phyloP scores from a whole-genome alignment of 1,140 invertebrate genomes.

The Drosophila bocki region DNA sequence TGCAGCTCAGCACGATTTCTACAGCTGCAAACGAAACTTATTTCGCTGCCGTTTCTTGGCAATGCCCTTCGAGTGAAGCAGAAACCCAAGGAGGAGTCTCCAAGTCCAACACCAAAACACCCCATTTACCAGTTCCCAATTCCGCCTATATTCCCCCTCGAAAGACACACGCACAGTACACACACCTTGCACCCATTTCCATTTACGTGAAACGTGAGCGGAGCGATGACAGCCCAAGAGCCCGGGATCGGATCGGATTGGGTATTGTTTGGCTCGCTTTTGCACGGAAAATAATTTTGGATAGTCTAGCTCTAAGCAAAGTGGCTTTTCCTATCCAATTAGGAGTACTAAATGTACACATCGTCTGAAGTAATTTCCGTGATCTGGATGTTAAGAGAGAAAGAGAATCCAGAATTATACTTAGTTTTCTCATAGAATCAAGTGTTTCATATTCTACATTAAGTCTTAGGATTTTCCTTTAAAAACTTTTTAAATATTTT shows the following conservation, averaged over 20 bases:
- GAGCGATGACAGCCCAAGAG: slow-evolving; percentile 27
- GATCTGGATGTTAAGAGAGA: background rate
- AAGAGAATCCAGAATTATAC: background rate
- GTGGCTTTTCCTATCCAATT: background rate
- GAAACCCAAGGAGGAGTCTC: slow-evolving; percentile 64
- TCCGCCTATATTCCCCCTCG: slow-evolving; percentile 6
- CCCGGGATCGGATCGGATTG: slow-evolving; percentile 27
- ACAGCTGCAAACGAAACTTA: slow-evolving; percentile 62
- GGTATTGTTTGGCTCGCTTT: background rate
- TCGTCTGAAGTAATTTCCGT: too few relatives aligned
- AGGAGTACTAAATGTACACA: background rate
- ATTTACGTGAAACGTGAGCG: slow-evolving; percentile 73
- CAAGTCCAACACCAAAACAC: slow-evolving; percentile 8
- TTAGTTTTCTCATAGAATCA: background rate
- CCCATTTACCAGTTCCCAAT: slow-evolving; percentile 8
- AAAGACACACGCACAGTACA: slow-evolving; percentile 20
- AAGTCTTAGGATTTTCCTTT: background rate
- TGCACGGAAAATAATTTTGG: slow-evolving; percentile 12
- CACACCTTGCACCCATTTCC: slow-evolving; percentile 74
- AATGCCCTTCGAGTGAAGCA: slow-evolving; percentile 60
- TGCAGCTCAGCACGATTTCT: slow-evolving; percentile 72
- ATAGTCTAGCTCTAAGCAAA: background rate
- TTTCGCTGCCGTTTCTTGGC: slow-evolving; percentile 30
- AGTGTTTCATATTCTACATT: too few relatives aligned
- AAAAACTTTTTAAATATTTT: slow-evolving; percentile 1